Evolutionary conservation across 2,113 vertebrate species (phyloP).

Genomic region (Rhodinocichla rosea): DNA sequence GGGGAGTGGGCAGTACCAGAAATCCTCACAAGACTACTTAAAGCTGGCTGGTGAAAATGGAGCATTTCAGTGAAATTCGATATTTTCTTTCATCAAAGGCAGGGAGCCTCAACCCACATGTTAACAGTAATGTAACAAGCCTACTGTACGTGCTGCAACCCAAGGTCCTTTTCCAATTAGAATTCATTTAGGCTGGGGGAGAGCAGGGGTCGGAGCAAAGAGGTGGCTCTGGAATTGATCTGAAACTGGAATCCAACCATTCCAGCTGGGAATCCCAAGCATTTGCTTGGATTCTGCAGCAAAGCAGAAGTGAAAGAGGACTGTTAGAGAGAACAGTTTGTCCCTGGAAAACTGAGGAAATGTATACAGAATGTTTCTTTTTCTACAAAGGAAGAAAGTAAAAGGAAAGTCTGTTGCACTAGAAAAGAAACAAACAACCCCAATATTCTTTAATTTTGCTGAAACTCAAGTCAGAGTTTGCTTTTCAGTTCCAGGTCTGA

Average conservation of each 20-base stretch:
- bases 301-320: background rate
- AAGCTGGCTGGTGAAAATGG: constrained; percentile 39
- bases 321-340: background rate
- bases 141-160: constrained; percentile 26
- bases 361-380: background rate
- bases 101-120: constrained; percentile 52
- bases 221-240: constrained; percentile 45
- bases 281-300: background rate
- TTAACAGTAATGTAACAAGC: constrained; percentile 55
- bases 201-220: constrained; percentile 41
- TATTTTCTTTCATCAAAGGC: constrained; percentile 69
- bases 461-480: background rate
- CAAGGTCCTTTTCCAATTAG: constrained; percentile 50
- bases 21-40: constrained; percentile 58
- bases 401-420: background rate
- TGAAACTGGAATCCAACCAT: constrained; percentile 19
- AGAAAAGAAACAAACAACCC: no score
- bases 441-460: background rate
- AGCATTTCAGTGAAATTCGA: constrained; percentile 55
- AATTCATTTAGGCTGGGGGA: background rate
- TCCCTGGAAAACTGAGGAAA: background rate
- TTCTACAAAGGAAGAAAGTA: background rate
- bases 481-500: background rate
- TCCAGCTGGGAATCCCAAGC: background rate
- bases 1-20: background rate